phyloP scores from a whole-genome alignment of 1,140 invertebrate species.

The Cyrtorhinus lividipennis region DNA sequence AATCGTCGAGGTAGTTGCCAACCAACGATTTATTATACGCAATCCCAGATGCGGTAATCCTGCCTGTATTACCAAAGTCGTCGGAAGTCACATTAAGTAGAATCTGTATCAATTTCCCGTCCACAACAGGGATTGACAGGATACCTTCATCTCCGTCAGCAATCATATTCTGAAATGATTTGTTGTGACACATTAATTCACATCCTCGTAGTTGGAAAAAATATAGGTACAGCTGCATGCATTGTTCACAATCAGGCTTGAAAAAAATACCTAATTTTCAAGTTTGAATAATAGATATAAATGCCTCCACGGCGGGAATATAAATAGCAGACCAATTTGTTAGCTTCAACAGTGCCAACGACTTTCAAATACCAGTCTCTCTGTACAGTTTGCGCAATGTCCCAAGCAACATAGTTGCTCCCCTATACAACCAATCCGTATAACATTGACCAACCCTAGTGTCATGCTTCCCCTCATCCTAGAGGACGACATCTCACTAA shows the following conservation, averaged over 20 bases:
- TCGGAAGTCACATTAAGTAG: slow-evolving; percentile 34
- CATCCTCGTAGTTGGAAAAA: slow-evolving; percentile 5
- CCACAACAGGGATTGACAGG: slow-evolving; percentile 51
- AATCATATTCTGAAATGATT: slow-evolving; percentile 30
- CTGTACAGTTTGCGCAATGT: too few species aligned
- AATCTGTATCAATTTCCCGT: slow-evolving; percentile 48
- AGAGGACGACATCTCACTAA: too few species aligned
- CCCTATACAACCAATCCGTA: too few species aligned
- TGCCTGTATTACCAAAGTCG: neutral
- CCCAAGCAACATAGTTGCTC: too few species aligned
- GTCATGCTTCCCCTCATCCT: too few species aligned
- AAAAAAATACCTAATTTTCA: slow-evolving; percentile 21
- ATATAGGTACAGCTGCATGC: too few species aligned
- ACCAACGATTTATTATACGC: slow-evolving; percentile 25
- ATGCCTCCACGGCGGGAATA: too few species aligned
- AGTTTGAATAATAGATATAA: too few species aligned
- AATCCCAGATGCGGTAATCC: slow-evolving; percentile 27
- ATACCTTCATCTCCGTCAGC: slow-evolving; percentile 35
- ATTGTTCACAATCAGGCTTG: slow-evolving; percentile 6
- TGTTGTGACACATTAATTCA: slow-evolving; percentile 22
- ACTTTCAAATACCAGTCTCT: too few species aligned
- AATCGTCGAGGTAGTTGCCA: neutral
- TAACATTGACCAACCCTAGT: too few species aligned
- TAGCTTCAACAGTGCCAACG: too few species aligned
- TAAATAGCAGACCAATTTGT: too few species aligned